Evolutionary conservation across 2,113 vertebrate genomes (phyloP).

Genomic region (Aphyosemion australe): DNA sequence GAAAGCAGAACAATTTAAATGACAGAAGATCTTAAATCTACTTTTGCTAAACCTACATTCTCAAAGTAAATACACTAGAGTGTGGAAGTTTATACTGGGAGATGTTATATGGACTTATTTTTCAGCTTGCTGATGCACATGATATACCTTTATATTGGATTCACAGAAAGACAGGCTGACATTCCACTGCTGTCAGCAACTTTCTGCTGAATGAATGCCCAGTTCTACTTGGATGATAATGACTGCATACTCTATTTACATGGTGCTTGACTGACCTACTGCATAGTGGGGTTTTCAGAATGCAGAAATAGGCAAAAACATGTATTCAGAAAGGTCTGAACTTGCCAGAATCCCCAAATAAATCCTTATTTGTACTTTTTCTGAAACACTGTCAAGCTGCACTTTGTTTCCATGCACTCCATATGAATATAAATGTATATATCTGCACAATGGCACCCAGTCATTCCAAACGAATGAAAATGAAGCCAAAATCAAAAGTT

Average conservation of each 20-base stretch:
- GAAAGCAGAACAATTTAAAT: slow-evolving; percentile 48
- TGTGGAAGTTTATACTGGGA: slow-evolving; percentile 4
- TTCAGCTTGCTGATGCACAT: slow-evolving; percentile 32
- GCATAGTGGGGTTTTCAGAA: slow-evolving; percentile 19
- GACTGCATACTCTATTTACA: slow-evolving; percentile 4
- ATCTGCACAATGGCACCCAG: slow-evolving; percentile 26
- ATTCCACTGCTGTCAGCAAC: slow-evolving; percentile 30
- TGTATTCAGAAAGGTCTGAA: background rate
- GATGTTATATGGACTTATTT: slow-evolving; percentile 15
- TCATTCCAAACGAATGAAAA: slow-evolving; percentile 67
- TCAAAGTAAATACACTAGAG: slow-evolving; percentile 2
- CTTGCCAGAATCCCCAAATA: slow-evolving; percentile 2
- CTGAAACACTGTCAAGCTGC: slow-evolving; percentile 37
- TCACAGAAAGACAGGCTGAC: slow-evolving; percentile 37
- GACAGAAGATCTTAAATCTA: slow-evolving; percentile 31
- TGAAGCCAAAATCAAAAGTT: slow-evolving; percentile 74
- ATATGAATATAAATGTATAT: slow-evolving; percentile 54
- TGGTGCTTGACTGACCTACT: slow-evolving; percentile 5
- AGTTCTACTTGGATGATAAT: slow-evolving; percentile 16
- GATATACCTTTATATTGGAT: slow-evolving; percentile 31
- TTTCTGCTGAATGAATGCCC: slow-evolving; percentile 42
- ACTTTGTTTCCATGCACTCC: slow-evolving; percentile 28
- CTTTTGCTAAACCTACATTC: slow-evolving; percentile 7
- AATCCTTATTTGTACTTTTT: background rate
- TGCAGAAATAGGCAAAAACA: background rate